phyloP scores from a whole-genome alignment of 1,140 invertebrate species.

The Agrypnia vestita region DNA sequence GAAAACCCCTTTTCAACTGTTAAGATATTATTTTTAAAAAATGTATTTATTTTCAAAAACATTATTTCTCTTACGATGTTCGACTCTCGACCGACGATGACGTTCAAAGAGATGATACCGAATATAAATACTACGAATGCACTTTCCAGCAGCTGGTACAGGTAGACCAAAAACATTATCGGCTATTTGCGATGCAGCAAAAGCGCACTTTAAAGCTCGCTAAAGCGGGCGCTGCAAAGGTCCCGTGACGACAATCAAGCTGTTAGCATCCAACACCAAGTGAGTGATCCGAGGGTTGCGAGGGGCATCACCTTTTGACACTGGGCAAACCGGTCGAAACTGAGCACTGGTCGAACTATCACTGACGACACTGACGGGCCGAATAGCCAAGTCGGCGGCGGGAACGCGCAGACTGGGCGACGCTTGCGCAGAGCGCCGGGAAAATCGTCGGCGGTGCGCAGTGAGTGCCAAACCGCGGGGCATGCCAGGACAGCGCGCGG shows the following conservation, averaged over 20 bases:
- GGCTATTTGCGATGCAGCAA: too few relatives aligned
- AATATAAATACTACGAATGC: neutral
- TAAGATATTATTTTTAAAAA: neutral
- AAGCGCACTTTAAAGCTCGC: too few relatives aligned
- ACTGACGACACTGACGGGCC: neutral
- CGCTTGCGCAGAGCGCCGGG: slow-evolving; percentile 9
- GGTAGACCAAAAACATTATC: slow-evolving; percentile 7
- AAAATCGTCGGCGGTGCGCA: neutral
- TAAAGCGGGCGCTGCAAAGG: too few relatives aligned
- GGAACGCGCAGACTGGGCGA: slow-evolving; percentile 3
- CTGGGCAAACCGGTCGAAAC: neutral
- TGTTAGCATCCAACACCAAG: neutral
- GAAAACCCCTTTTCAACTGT: too few relatives aligned
- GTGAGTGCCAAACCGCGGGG: neutral
- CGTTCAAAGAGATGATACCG: slow-evolving; percentile 12
- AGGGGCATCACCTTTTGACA: slow-evolving; percentile 26
- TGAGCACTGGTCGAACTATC: slow-evolving; percentile 31
- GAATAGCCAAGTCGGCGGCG: neutral
- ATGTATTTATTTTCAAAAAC: neutral
- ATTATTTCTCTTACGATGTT: slow-evolving; percentile 31
- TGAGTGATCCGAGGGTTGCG: neutral
- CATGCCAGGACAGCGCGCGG: neutral
- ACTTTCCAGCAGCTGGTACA: slow-evolving; percentile 19
- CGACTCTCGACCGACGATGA: slow-evolving; percentile 15
- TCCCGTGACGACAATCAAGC: neutral